These are phyloP conservation scores for Scytalopus superciliaris DNA, from an alignment of 2,113 vertebrate species.

Conservation along the genomic window DNA sequence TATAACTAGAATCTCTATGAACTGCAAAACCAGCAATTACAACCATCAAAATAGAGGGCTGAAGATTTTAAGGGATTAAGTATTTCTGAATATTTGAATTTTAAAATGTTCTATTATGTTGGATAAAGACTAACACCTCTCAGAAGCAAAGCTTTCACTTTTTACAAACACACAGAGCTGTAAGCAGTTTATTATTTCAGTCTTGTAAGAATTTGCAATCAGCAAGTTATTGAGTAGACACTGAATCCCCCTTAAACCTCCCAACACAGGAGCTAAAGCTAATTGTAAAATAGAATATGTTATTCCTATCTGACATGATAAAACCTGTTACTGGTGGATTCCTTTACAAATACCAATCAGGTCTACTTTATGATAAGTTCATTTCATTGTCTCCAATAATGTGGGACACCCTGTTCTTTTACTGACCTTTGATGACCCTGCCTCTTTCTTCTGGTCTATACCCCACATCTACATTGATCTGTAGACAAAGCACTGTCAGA, in stretches of 20 bases:
- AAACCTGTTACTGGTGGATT: slow-evolving; percentile 55
- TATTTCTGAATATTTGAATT: background rate
- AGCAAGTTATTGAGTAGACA: background rate
- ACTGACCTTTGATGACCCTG: slow-evolving; percentile 76
- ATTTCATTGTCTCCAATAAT: slow-evolving; percentile 76
- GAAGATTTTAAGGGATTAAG: background rate
- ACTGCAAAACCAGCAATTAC: background rate
- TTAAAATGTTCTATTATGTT: background rate
- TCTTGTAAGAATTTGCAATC: background rate
- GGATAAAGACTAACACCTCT: background rate
- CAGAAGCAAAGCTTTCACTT: background rate
- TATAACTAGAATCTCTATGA: background rate
- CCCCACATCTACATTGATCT: slow-evolving; percentile 82
- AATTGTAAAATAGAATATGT: background rate
- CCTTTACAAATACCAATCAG: slow-evolving; percentile 56
- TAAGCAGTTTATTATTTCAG: background rate
- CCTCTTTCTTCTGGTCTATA: slow-evolving; percentile 82
- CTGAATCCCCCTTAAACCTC: background rate
- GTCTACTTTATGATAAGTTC: slow-evolving; percentile 76
- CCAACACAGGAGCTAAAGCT: background rate
- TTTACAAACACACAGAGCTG: background rate
- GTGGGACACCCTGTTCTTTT: slow-evolving; percentile 71
- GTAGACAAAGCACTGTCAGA: slow-evolving; percentile 86
- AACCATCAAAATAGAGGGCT: background rate
- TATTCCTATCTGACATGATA: background rate